Percentiles rank a stretch among this genome's conserved stretches.
Evolutionary conservation across 2,113 vertebrate species (phyloP).

Genomic region (Atrichornis clamosus): DNA sequence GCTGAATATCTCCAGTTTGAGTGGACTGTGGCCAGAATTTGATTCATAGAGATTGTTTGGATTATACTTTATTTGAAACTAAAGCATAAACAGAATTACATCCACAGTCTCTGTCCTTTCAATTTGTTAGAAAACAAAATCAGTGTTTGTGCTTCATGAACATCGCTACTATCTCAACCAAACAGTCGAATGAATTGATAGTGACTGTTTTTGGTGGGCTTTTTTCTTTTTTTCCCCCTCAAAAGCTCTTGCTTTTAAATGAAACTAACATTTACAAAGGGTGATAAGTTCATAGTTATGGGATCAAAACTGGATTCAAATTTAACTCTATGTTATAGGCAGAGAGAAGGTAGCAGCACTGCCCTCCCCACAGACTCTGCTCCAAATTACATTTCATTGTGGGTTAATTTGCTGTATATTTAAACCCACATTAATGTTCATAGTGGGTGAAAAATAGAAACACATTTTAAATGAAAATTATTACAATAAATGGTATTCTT

Average conservation of each 20-base stretch:
- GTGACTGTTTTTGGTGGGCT: rapidly evolving
- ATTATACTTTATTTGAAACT: neutral
- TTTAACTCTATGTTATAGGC: neutral
- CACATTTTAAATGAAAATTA: neutral
- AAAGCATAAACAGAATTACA: neutral
- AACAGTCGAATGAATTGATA: neutral
- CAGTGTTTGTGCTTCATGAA: neutral
- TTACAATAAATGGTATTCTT: neutral
- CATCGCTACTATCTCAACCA: neutral
- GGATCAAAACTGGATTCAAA: neutral
- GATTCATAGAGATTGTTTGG: neutral
- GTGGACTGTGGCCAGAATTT: neutral
- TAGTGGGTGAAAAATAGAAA: neutral
- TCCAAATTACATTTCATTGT: neutral
- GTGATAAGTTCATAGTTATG: neutral
- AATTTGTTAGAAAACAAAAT: neutral
- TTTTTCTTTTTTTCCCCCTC: neutral
- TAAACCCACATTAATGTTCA: neutral
- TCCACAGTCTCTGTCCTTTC: neutral
- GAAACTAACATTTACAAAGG: neutral
- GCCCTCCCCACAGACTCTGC: neutral
- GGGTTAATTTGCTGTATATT: neutral
- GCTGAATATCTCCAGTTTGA: neutral
- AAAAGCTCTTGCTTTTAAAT: neutral
- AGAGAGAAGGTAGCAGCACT: neutral